Evolutionary conservation across 2,113 vertebrate species (phyloP), one percentile per base, ranked within the genome.

Genomic region (Pipa parva): DNA sequence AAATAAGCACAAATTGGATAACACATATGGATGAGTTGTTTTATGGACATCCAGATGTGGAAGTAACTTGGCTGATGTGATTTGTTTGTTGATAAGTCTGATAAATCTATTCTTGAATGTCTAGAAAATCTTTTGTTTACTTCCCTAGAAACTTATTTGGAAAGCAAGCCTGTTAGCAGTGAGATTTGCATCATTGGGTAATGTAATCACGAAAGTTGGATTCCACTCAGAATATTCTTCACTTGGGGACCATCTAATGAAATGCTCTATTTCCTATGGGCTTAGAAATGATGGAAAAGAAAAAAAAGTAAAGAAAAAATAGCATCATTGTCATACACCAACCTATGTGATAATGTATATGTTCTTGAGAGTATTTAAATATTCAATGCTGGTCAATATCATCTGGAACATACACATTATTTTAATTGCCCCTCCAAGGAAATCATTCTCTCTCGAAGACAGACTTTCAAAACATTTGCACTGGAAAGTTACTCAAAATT

Each of bases 371-470:
- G 17, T 24, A 25, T 50, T 59, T 69, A 50, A 59, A 39, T 52
- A 60, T 52, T 69, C 56, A 20, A 24, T 52, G 28, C 7, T 60
- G 25, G 46, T 69, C 46, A 49, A 59, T 51, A 68, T 51, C 5
- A 49, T 59, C 24, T 21, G n/a, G 7, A 52, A 52, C 25, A 25
- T 50, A 36, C 31, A 52, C 33, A 28, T 36, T 21, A 22, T 51
- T 13, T 33, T 68, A 68, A 69, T 69, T 69, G 36, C 13, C 9
- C 49, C 65, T 46, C 57, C 2, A 52, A 60, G 65, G 65, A 69
- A 42, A 52, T 60, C 18, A 52, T 42, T 52, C n/a, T 17, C 12
- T 48, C n/a, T 42, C 31, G n/a, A 18, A 59, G 12, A 36, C 45
- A 49, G 31, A 5, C 36, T 27, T 7, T 42, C 21, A 18, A 17